Evolutionary conservation across 2,797 vertebrate genomes (phyloP), one percentile per base, ranked within the genome.

Genomic region (Pachyuromys duprasi): DNA sequence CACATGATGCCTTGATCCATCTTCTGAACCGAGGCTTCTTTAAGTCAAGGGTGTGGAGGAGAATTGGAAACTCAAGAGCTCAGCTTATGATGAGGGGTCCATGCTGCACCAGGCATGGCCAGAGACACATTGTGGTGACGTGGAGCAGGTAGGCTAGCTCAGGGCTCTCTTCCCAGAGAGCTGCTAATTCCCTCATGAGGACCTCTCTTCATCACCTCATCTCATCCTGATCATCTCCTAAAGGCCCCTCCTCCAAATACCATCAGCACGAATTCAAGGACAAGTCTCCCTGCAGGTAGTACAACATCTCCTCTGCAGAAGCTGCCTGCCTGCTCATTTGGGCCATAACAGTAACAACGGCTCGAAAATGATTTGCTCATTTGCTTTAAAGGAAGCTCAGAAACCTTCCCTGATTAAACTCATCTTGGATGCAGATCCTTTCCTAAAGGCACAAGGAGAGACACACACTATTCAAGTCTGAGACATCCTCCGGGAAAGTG

Each of bases 361-460:
- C 62, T 95, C n/a, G 20, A 53, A 88, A 86, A 55, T 49, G 31
- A 70, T 65, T 86, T 89, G 63, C 78, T 94, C 65, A 31, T 69
- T 95, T 89, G 79, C 42, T 92, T 18, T 74, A 67, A 90, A 67
- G 17, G 3, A 49, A 83, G n/a, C 49, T 81, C 28, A 14, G n/a
- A 80, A 33, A 72, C 45, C 33, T 45, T 65, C 36, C 45, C 1
- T 1, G 60, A 39, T 93, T 90, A 75, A 84, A 69, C 42, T 49
- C 45, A 83, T 84, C 89, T 96, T 91, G 95, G 93, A 67, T 95
- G 57, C 91, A 36, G 79, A 75, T 87, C 45, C 45, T 86, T 93
- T 82, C 89, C 81, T 76, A 65, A 79, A 74, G 42, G 53, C 20
- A 18, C 78, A 33, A 11, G 76, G 55, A 67, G 55, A 95, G 63